Evolutionary conservation across 2,888 invertebrate species (phyloP).

Genomic region (Ctena decussata): DNA sequence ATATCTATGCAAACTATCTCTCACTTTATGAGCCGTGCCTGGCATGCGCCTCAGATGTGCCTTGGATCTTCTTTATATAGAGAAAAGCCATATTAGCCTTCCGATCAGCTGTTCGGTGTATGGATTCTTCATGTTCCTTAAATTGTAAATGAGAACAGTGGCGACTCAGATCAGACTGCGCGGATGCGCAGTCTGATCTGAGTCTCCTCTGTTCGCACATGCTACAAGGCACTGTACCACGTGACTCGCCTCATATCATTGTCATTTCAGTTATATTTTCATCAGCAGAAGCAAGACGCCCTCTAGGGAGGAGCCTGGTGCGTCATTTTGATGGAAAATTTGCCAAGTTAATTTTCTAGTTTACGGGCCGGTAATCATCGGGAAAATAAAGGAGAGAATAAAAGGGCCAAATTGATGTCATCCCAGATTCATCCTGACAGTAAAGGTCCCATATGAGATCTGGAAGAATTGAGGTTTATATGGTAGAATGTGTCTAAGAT

Average conservation of each 20-base stretch:
- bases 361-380: conserved; percentile 17
- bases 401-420: conserved; percentile 14
- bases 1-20: conserved; percentile 12
- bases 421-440: conserved; percentile 10
- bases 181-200: too few relatives aligned
- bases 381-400: conserved; percentile 21
- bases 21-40: not conserved
- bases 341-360: conserved; percentile 22
- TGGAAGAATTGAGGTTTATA: not conserved
- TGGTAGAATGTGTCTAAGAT: not conserved
- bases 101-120: too few relatives aligned
- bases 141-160: too few relatives aligned
- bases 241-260: too few relatives aligned
- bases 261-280: conserved; percentile 13
- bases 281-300: not conserved
- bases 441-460: conserved; percentile 1
- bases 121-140: too few relatives aligned
- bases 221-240: too few relatives aligned
- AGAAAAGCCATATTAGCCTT: too few relatives aligned
- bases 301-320: not conserved
- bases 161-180: too few relatives aligned
- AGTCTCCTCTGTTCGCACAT: too few relatives aligned
- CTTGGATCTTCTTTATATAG: too few relatives aligned
- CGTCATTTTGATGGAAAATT: conserved; percentile 11
- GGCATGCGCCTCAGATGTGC: too few relatives aligned